Evolutionary conservation across 2,113 vertebrate genomes (phyloP), one percentile per base, ranked within the genome.

Genomic region (Atrichornis clamosus): DNA sequence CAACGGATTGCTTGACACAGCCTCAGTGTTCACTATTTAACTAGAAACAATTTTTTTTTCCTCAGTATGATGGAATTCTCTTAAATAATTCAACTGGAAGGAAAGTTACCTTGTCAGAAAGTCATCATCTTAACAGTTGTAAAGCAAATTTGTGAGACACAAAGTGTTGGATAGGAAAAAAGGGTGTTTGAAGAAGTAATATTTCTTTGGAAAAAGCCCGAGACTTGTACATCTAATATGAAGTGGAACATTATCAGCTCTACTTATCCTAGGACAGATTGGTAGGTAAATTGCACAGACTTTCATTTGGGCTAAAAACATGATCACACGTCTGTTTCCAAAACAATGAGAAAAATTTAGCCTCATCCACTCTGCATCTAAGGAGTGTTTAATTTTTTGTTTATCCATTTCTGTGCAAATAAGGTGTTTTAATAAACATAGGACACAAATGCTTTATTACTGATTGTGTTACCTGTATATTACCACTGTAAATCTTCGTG

Each of bases 71-170:
- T 68, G 49, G 62, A 87, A 84, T 79, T 91, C 53, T 84, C 52
- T 73, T 68, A 90, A 94, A 91, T 93, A 93, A 96, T 81, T 95
- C 85, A 96, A 32, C 55, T 70, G 55, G 63, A 93, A 93, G 70
- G 74, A 78, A 90, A 88, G 87, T 75, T 94, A 84, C 52, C 59
- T 41, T 85, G 90, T 84, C 85, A 92, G 65, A 90, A 94, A 90
- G 39, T 37, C 30, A 77, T 35, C 68, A 90, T 88, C 47, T 63
- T 55, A 91, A 58, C 15, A 62, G 46, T 2, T 80, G 37, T 77
- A 65, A 96, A 73, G 33, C n/a, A 93, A 95, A 87, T 83, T 58
- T 73, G 63, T 41, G 35, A 90, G 75, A 74, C 77, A 89, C 88
- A 78, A 87, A 79, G 28, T 73, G 49, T 2, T 82, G 58, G 42